A percentile compares a stretch with the other conserved stretches of the same genome.
phyloP scores from a whole-genome alignment of 92 coral and sea anemone genomes.

The Hydrozoanthus gracilis region DNA sequence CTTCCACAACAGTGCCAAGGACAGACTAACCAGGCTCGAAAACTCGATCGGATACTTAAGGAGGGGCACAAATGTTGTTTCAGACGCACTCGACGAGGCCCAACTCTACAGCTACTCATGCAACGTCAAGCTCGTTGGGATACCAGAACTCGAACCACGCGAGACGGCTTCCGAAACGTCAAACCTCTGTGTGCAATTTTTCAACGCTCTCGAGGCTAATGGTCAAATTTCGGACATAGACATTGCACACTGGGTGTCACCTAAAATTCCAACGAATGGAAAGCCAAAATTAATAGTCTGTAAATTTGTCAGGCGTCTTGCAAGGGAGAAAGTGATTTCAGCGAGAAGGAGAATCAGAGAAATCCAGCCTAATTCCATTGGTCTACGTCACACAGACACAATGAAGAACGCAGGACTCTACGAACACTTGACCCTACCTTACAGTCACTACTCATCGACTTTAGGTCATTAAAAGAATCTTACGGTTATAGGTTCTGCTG shows the following conservation, averaged over 20 bases:
- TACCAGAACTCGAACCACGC: slow-evolving; percentile 40
- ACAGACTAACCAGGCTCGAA: background rate
- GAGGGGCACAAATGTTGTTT: slow-evolving; percentile 13
- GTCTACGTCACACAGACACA: too few relatives aligned
- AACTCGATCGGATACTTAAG: slow-evolving; percentile 12
- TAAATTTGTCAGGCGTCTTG: too few relatives aligned
- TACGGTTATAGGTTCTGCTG: slow-evolving; percentile 3
- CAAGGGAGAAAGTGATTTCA: too few relatives aligned
- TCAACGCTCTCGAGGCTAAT: slow-evolving; percentile 34
- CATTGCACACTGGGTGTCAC: slow-evolving; percentile 33
- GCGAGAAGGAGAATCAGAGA: too few relatives aligned
- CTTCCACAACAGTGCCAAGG: slow-evolving; percentile 12
- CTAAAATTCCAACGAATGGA: too few relatives aligned
- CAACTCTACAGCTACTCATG: slow-evolving; percentile 35
- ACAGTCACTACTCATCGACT: slow-evolving; percentile 4
- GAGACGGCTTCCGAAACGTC: slow-evolving; percentile 49
- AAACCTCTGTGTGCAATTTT: slow-evolving; percentile 35
- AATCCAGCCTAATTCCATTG: too few relatives aligned
- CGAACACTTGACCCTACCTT: too few relatives aligned
- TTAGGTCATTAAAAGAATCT: background rate
- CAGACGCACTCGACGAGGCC: slow-evolving; percentile 30
- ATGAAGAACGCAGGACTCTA: too few relatives aligned
- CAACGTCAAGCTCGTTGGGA: slow-evolving; percentile 44
- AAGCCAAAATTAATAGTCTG: too few relatives aligned
- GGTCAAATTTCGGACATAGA: slow-evolving; percentile 34